Evolutionary conservation across 2,113 vertebrate species (phyloP), one percentile per base, ranked within the genome.

Genomic region (Fregata magnificens): DNA sequence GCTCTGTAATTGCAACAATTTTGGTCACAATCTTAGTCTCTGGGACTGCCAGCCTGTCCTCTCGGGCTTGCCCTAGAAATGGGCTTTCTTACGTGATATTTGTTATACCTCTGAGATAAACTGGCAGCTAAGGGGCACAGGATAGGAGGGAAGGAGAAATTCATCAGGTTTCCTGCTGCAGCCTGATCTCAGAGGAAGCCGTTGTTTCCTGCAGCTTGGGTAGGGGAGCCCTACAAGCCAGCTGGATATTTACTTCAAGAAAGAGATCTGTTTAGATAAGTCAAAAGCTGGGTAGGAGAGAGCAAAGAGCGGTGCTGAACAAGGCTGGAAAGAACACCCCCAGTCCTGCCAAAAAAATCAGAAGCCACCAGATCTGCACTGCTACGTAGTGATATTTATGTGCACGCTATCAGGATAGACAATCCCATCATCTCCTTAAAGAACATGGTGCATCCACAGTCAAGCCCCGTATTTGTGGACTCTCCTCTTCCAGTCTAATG

Each of bases 111-210:
- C 56, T 44, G 66, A 82, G 66, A 16, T 40, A 42, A 85, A 42
- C 22, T 52, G 52, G 18, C 80, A 88, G 50, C 32, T 14, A 32
- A 85, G 89, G 52, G 91, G 62, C 44, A 79, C 74, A 21, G 74
- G 44, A 79, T 86, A 94, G 76, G 52, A 92, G 83, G 76, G 62
- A 79, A 86, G 69, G 82, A 96, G 86, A 90, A 90, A 61, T 72
- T 72, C 3, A 47, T 55, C 22, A 36, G 11, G 87, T 92, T 92
- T 96, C 91, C 95, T 93, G 83, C 90, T 78, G 90, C 81, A 91
- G 87, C 45, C 11, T 16, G 95, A 61, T 65, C 81, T 89, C 87
- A 71, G 93, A 94, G 95, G 95, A 96, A 96, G 92, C 49, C 11
- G 14, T 44, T 58, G 45, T 63, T 95, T 97, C 93, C 95, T 96